phyloP scores from a whole-genome alignment of 2,113 vertebrate genomes.

The Sula dactylatra region DNA sequence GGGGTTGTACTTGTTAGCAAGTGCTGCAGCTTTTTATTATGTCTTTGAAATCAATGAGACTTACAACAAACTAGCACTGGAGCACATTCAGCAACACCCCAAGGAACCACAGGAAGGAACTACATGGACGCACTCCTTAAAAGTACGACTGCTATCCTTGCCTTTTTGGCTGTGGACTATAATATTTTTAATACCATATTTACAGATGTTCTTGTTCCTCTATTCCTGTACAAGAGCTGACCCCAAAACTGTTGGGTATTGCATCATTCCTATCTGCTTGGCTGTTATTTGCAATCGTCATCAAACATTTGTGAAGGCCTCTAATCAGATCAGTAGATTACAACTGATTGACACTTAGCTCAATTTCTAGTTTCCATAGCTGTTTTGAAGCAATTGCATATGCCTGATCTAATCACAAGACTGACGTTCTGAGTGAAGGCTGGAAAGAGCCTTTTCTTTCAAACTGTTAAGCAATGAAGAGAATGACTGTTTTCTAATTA shows the following conservation, averaged over 20 bases:
- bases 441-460: conserved; percentile 57
- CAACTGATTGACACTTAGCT: conserved; percentile 88
- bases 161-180: conserved; percentile 91
- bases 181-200: conserved; percentile 90
- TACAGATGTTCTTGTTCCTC: conserved; percentile 96
- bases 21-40: conserved; percentile 86
- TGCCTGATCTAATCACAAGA: conserved; percentile 53
- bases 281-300: conserved; percentile 91
- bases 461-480: conserved; percentile 55
- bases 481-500: conserved; percentile 59
- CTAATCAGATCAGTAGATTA: conserved; percentile 88
- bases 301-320: conserved; percentile 83
- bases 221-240: conserved; percentile 96
- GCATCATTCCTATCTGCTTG: conserved; percentile 92
- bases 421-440: conserved; percentile 63
- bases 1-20: conserved; percentile 87
- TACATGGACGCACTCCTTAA: conserved; percentile 78
- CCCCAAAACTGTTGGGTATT: conserved; percentile 92
- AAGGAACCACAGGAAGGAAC: conserved; percentile 72
- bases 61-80: conserved; percentile 87
- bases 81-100: conserved; percentile 82
- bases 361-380: conserved; percentile 9
- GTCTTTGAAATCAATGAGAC: conserved; percentile 93
- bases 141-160: conserved; percentile 82
- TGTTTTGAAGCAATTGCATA: conserved; percentile 35